Evolutionary conservation across 37 sponge, comb jelly and placozoan genomes (phyloP), one percentile per base, ranked within the genome.

Genomic region (Mnemiopsis leidyi): DNA sequence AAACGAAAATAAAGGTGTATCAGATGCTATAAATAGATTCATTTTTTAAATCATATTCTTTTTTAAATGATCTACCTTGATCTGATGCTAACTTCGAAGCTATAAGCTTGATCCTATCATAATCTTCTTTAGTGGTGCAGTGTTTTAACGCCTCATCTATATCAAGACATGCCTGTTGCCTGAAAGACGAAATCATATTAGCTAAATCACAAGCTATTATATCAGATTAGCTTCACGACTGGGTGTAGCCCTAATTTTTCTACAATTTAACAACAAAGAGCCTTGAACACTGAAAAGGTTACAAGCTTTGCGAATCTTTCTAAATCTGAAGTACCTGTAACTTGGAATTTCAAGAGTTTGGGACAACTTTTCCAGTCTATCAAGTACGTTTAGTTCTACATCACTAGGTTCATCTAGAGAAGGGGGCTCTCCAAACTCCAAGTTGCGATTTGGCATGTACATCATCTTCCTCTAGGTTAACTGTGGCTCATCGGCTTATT

Each of bases 341-440:
- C 90, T 85, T 9, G 90, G 90, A 2, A 85, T 85, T 85, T 85
- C 90, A n/a, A 85, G 9, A n/a, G n/a, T n/a, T 21, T 85, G 90
- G 3, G 90, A 38, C 3, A 85, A 39, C 23, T 85, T 85, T 25
- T 85, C 90, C 1, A 85, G 61, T 25, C 90, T 28, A 18, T 85
- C 90, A 3, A 85, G 61, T 39, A 85, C 90, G 21, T 40, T 13
- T 1, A 85, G 40, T 26, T 85, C 90, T 28, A 13, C 36, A 25
- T 85, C 90, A 40, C 29, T 38, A 3, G 90, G 90, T 40, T 40
- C 90, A 38, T 85, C 90, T n/a, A 85, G 90, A 16, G 90, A 85
- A 3, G 40, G 90, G 24, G 40, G 90, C 90, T 85, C 61, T 23
- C 61, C 90, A 39, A 85, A 85, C 90, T 85, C 90, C 48, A 85